Base-by-base conservation (phyloP, 2,113 vertebrate genomes). In the Peromyscus polionotus region DNA sequence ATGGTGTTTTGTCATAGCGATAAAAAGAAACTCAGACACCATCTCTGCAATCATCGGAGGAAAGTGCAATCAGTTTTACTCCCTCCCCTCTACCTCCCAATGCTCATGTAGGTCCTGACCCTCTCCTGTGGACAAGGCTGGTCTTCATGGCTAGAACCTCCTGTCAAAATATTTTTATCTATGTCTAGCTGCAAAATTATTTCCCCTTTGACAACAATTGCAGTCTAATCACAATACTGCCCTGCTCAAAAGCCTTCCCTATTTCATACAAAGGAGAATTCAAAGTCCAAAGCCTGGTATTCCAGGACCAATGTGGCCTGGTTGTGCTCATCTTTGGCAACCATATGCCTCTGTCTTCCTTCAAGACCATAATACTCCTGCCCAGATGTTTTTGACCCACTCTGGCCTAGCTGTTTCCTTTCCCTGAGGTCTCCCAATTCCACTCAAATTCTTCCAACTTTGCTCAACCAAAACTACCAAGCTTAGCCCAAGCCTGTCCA, bases 91-190 rank as follows among this genome's bases (percentile, higher is more conserved):
- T 7, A 28, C 5, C 13, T 19, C 51, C 2, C 54, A 76, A 11
- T 6, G 8, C 7, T 54, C 7, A 14, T 73, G 20, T 14, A 90
- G 36, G 45, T 7, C 67, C 57, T 48, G 57, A 45, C 13, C 45
- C 17, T 39, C 36, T 77, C 28, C 57, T 73, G 28, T 70, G 17
- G n/a, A 59, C 45, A n/a, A 90, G 42, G 48, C 39, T 73, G 28
- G 16, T 59, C 12, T 93, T 84, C 88, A 70, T 67, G 28, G 20
- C 51, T 57, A 45, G 59, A 51, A 67, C 45, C 20, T 89, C 54
- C 72, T 72, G 31, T 95, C 51, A 90, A 70, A 90, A 90, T 51
- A 83, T 86, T 80, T 92, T 72, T 68, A 75, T 65, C 59, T 93
- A 70, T 19, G 28, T 42, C 33, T 33, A 76, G 48, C 26, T 95